phyloP scores from a whole-genome alignment of 2,113 vertebrate genomes.

The Dasyornis broadbenti region DNA sequence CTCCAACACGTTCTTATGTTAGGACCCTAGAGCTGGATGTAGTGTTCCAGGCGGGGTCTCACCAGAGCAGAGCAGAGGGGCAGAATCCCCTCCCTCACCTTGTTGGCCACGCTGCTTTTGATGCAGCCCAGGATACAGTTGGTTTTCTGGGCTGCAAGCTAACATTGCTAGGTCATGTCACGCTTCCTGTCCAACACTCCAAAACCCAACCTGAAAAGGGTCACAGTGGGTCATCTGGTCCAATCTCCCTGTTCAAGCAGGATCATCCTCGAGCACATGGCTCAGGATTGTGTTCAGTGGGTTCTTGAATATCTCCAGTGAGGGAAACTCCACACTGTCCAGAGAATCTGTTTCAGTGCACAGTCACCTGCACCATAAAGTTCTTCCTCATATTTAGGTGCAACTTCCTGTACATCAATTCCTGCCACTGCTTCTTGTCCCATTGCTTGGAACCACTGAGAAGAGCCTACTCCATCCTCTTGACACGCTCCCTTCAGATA shows the following conservation, averaged over 20 bases:
- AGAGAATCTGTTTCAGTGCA: background rate
- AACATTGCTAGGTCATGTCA: background rate
- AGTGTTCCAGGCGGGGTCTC: background rate
- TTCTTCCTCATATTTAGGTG: background rate
- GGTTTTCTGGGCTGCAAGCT: background rate
- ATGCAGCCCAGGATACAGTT: background rate
- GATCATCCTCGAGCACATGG: background rate
- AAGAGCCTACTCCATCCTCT: background rate
- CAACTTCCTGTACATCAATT: background rate
- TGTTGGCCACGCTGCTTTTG: background rate
- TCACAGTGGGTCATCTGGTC: background rate
- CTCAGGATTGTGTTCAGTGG: background rate
- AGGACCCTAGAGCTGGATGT: background rate
- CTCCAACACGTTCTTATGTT: background rate
- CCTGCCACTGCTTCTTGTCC: no score
- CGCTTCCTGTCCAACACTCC: background rate
- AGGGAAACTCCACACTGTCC: background rate
- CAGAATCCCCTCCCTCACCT: background rate
- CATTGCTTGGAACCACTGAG: background rate
- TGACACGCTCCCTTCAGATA: background rate
- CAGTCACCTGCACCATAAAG: background rate
- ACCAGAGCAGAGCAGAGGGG: background rate
- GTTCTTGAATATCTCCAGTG: background rate
- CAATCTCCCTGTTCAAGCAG: background rate
- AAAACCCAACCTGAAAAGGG: background rate